Evolutionary conservation across 2,113 vertebrate species (phyloP).

Genomic region (Capricornis sumatraensis): DNA sequence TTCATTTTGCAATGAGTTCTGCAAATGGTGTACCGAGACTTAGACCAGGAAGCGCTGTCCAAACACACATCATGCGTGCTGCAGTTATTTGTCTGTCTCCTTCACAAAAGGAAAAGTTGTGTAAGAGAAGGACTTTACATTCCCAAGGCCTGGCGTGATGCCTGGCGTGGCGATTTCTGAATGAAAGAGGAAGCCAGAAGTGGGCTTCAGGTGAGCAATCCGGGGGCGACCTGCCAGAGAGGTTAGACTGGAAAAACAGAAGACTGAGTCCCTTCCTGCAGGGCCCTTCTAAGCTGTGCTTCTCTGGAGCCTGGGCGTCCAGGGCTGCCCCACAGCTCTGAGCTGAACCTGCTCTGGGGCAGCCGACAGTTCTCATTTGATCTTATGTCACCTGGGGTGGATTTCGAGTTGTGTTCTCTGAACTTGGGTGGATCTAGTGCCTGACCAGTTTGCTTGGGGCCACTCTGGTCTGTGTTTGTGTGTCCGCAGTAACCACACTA

Average conservation of each 20-base stretch:
- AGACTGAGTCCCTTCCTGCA: background rate
- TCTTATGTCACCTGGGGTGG: background rate
- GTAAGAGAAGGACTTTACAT: background rate
- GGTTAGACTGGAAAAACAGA: background rate
- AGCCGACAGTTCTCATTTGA: background rate
- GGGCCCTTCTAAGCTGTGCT: background rate
- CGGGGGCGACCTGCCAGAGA: background rate
- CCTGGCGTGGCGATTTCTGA: background rate
- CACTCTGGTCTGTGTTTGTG: fast-evolving
- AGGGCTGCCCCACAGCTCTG: background rate
- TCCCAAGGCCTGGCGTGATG: background rate
- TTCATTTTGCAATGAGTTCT: background rate
- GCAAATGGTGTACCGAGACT: fast-evolving
- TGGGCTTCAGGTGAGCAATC: too few species aligned
- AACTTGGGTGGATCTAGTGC: background rate
- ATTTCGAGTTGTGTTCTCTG: background rate
- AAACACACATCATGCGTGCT: fast-evolving
- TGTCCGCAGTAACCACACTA: background rate
- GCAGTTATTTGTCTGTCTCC: background rate
- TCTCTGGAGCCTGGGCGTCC: background rate
- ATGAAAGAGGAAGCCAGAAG: background rate
- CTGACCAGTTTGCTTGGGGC: background rate
- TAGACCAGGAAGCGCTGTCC: background rate
- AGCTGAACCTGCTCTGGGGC: background rate
- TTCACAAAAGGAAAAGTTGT: background rate